Base-by-base conservation (phyloP, 2,113 vertebrate species). In the Cottus gobio region DNA sequence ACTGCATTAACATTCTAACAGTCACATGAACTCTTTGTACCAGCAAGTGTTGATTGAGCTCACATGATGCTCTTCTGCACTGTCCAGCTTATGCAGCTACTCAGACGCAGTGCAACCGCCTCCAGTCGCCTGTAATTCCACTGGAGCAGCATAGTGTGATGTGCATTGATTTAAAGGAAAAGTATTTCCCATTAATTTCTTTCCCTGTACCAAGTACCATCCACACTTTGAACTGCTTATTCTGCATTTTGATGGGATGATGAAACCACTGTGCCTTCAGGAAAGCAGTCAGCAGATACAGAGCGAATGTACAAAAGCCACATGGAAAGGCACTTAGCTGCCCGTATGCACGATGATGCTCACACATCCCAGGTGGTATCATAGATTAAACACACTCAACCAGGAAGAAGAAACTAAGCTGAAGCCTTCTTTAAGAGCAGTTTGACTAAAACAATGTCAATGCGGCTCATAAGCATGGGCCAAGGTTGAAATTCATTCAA, bases 71-170 rank as follows among this genome's bases (percentile, higher is more conserved):
- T 52, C 82, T 61, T 77, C 46, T 42, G 57, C n/a, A 5, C n/a
- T 67, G 54, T 63, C 30, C 44, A 52, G 22, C 28, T 46, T 30
- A 31, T 64, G 22, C 39, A 31, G 24, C 56, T 5, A 65, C 34
- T 58, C 11, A 34, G 60, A 58, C 42, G 24, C 57, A 34, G 31
- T 44, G 37, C 48, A 68, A 37, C 39, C 46, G 44, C 36, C n/a
- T 36, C 7, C 48, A 56, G 52, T 48, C 20, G 30, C 7, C 48
- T 28, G 12, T 36, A 71, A 26, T 77, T 74, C 30, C 52, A 58
- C 28, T 24, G 65, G 15, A 75, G 30, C 39, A 77, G 36, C 63
- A 46, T 26, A 58, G 56, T 69, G 70, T 50, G 57, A 85, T 54
- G 30, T 44, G 56, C 37, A 48, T 64, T 54, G 9, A 74, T 64